These are phyloP conservation scores for Hippoglossus hippoglossus DNA, from an alignment of 2,797 vertebrate species.

Conservation along the genomic window DNA sequence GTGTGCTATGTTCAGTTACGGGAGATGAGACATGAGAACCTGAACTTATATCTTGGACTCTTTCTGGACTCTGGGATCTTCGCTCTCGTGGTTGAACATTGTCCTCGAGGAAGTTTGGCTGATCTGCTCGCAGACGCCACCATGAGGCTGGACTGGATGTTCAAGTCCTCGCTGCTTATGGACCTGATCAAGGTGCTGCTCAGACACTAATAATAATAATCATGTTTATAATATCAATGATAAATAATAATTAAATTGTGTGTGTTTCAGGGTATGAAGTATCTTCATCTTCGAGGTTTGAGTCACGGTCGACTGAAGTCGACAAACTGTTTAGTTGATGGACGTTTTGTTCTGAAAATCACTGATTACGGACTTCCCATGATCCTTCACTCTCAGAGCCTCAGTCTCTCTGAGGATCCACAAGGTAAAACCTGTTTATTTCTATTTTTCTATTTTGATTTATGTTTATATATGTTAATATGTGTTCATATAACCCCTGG, in stretches of 20 bases:
- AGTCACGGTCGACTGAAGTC: conserved; percentile 92
- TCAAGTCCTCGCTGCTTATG: conserved; percentile 90
- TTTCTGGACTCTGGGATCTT: conserved; percentile 88
- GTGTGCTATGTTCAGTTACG: conserved; percentile 80
- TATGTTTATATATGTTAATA: too few species aligned
- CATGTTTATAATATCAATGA: background rate
- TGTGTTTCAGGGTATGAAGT: conserved; percentile 87
- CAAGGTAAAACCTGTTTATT: conserved; percentile 67
- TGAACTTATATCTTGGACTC: conserved; percentile 89
- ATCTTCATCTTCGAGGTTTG: conserved; percentile 88
- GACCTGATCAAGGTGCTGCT: conserved; percentile 89
- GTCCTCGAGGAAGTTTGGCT: conserved; percentile 88
- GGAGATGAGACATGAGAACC: conserved; percentile 89
- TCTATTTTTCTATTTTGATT: too few species aligned
- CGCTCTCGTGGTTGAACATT: conserved; percentile 89
- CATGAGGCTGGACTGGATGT: conserved; percentile 92
- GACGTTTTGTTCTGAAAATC: conserved; percentile 92
- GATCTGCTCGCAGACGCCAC: conserved; percentile 87
- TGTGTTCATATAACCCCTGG: too few species aligned
- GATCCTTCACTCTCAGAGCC: conserved; percentile 85
- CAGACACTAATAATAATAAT: background rate
- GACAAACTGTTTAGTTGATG: conserved; percentile 92
- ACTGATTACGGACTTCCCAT: conserved; percentile 89
- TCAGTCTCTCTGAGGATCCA: conserved; percentile 60
- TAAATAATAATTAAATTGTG: too few species aligned